Evolutionary conservation across 2,888 invertebrate species (phyloP), one percentile per base, ranked within the genome.

Genomic region (Campaea margaritaria): DNA sequence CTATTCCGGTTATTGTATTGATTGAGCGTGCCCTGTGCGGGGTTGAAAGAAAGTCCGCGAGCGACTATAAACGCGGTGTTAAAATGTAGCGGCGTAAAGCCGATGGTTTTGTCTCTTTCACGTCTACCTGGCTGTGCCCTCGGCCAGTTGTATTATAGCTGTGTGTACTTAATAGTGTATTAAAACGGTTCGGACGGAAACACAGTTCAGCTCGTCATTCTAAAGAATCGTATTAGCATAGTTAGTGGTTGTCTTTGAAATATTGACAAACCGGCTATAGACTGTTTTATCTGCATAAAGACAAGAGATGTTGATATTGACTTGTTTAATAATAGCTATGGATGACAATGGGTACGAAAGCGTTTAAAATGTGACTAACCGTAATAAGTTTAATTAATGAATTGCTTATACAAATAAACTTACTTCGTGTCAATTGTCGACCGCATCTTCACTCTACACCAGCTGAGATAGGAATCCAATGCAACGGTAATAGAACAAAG

Each of bases 91-190:
- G 73, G 73, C 69, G 72, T 67, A 70, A 74, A 74, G 62, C 72
- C 66, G 58, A 83, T 82, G 79, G 78, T 82, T 86, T 83, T 86
- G 86, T 88, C 87, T 87, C 87, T 86, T 75, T 82, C 74, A 64
- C 66, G 63, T 75, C 73, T 81, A 79, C 81, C 81, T 82, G 78
- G 51, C 60, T 56, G 55, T 58, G 59, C 59, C 59, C 54, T 59
- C 54, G 59, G 49, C 45, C 59, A 34, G 44, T 27, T 55, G 63
- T 58, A 58, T 38, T 57, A 58, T 38, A 55, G 57, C 58, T 58
- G 66, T 65, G 64, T 68, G 62, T 68, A 64, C 64, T 64, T 64
- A 68, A 65, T 64, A 48, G 52, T 61, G 61, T 68, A 65, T 65
- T 62, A 68, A 68, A 68, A 59, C 62, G 58, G 50, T 53, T 31